Evolutionary conservation across 2,888 invertebrate genomes (phyloP).

Genomic region (Mythimna loreyi): DNA sequence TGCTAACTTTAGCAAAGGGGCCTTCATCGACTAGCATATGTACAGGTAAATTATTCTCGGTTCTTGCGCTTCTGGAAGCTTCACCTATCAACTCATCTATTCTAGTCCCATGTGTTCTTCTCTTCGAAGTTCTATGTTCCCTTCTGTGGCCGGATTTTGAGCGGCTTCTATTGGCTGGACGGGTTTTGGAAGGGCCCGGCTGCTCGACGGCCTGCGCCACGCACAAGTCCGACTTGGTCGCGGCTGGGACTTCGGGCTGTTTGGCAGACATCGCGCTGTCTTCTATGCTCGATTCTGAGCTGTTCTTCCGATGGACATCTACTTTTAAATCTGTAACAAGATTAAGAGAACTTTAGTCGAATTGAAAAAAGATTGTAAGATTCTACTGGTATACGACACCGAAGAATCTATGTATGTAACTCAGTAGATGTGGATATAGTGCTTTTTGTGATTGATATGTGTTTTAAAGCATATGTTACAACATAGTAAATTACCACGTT

Average conservation of each 20-base stretch:
- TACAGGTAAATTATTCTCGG: conserved; percentile 79
- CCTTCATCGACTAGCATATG: conserved; percentile 86
- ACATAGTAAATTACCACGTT: too few species aligned
- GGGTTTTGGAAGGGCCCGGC: conserved; percentile 79
- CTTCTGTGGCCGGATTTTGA: conserved; percentile 80
- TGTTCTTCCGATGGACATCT: conserved; percentile 97
- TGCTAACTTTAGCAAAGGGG: conserved; percentile 85
- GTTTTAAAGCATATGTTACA: too few species aligned
- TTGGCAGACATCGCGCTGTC: conserved; percentile 90
- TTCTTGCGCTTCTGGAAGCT: conserved; percentile 75
- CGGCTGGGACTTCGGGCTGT: conserved; percentile 78
- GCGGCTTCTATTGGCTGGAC: conserved; percentile 77
- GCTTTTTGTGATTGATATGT: too few species aligned
- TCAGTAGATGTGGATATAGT: too few species aligned
- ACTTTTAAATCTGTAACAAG: conserved; percentile 95
- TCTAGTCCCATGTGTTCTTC: conserved; percentile 79
- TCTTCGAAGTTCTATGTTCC: conserved; percentile 78
- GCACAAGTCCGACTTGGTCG: conserved; percentile 84
- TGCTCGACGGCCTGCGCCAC: conserved; percentile 76
- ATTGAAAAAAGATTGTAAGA: background rate
- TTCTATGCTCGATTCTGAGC: conserved; percentile 96
- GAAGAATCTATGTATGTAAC: too few species aligned
- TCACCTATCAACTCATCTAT: conserved; percentile 85
- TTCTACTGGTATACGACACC: too few species aligned
- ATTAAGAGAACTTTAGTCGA: background rate